Evolutionary conservation across 2,888 invertebrate genomes (phyloP).

Genomic region (Pteria penguin): DNA sequence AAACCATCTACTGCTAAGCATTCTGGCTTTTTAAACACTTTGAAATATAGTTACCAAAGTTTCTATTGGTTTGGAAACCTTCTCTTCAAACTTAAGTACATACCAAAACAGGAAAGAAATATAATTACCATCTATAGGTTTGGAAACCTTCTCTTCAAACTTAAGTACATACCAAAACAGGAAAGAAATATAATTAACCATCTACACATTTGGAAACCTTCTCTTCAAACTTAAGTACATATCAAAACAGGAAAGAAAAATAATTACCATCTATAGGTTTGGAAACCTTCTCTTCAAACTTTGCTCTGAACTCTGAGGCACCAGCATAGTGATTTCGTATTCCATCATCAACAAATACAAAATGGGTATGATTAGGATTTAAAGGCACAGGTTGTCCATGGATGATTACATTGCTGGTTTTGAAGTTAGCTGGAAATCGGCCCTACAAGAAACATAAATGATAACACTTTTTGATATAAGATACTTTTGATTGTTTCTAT

Average conservation of each 20-base stretch:
- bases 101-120: not conserved
- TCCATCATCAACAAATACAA: conserved; percentile 80
- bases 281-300: conserved; percentile 69
- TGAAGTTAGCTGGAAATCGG: conserved; percentile 74
- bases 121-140: conserved; percentile 49
- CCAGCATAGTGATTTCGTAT: conserved; percentile 74
- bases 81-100: not conserved
- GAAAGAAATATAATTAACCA: too few relatives aligned
- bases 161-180: too few relatives aligned
- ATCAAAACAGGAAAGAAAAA: not conserved
- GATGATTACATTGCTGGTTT: conserved; percentile 77
- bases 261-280: conserved; percentile 49
- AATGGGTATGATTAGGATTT: conserved; percentile 81
- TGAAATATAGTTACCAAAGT: too few relatives aligned
- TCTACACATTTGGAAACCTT: not conserved
- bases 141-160: conserved; percentile 69
- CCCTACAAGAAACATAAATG: too few relatives aligned
- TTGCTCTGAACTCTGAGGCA: conserved; percentile 74
- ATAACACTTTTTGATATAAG: too few relatives aligned
- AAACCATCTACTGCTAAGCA: too few relatives aligned
- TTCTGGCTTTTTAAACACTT: too few relatives aligned
- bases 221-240: not conserved
- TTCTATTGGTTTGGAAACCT: not conserved
- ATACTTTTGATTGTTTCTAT: too few relatives aligned
- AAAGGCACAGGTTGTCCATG: conserved; percentile 78